Base-by-base conservation (phyloP, 1,140 invertebrate genomes). In the Drosophila watanabei region DNA sequence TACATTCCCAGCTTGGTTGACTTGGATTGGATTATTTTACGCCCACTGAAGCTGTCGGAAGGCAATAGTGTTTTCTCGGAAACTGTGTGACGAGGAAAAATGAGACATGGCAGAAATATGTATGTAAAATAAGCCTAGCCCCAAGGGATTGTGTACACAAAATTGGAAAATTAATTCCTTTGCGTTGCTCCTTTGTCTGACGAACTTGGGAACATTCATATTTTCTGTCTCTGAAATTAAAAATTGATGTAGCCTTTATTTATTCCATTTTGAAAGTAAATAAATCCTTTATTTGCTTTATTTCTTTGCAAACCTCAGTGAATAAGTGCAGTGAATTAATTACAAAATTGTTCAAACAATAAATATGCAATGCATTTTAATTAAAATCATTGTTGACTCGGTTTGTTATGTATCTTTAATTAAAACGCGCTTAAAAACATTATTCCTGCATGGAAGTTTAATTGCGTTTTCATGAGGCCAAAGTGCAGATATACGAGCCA, bases 21-120 rank as follows among this genome's bases (percentile, higher is more conserved):
- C 52, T 71, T 33, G 48, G 46, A 28, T 65, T 62, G 58, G 35
- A 37, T 48, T 63, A 75, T 78, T 77, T 69, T 35, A 68, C 39
- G 54, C 45, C 24, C 46, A 73, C 45, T 51, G 35, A 72, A 48
- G 32, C 41, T 11, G n/a, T n/a, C 35, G 56, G 28, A 66, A 32
- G 48, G 43, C 13, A 10, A 24, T 35, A 28, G 20, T 16, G 14
- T 39, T 37, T 51, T 10, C 28, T 10, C 13, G n/a, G 13, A 20
- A 52, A 9, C n/a, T n/a, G 28, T 62, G 18, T 37, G 18, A 37
- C 18, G 11, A 13, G 33, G 16, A 13, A n/a, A 48, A 24, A 51
- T 35, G 4, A n/a, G n/a, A 33, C 10, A 5, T 14, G 8, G 13
- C 9, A 24, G 32, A n/a, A 62, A 54, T 28, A 28, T 54, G 30